Percentiles rank a stretch among this genome's conserved stretches.
Conservation (phyloP, 1,140 invertebrate species). For the Saccostrea glomerata region DNA sequence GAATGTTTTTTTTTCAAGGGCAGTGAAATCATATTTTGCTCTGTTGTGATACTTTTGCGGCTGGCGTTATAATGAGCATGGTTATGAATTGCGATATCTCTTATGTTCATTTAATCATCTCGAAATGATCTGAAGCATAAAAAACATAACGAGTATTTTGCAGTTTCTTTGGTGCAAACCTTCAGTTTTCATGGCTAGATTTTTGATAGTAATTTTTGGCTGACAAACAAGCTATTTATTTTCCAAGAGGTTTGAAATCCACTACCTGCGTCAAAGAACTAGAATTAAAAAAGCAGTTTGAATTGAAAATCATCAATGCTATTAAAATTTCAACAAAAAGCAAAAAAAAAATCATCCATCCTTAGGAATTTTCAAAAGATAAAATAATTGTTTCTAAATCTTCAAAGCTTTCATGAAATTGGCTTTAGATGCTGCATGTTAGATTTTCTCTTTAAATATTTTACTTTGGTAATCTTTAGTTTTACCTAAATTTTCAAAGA, state of each 20-base stretch:
- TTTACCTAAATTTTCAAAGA: not conserved
- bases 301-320: not conserved
- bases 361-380: not conserved
- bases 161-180: not conserved
- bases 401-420: not conserved
- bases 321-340: not conserved
- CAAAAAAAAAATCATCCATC: not conserved
- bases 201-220: not conserved
- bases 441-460: not conserved
- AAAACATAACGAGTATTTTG: not conserved
- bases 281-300: not conserved
- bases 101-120: conserved; percentile 15
- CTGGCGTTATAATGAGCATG: not conserved
- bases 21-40: not conserved
- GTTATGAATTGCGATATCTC: not conserved
- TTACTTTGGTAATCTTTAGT: not conserved
- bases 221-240: not conserved
- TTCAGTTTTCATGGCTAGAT: conserved; percentile 11
- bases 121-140: not conserved
- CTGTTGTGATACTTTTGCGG: not conserved
- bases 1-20: not conserved
- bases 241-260: not conserved
- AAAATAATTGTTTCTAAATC: not conserved
- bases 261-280: not conserved
- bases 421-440: not conserved